A percentile compares a stretch with the other conserved stretches of the same genome.
Conservation (phyloP, 2,113 vertebrate genomes). For the Halichoerus grypus region DNA sequence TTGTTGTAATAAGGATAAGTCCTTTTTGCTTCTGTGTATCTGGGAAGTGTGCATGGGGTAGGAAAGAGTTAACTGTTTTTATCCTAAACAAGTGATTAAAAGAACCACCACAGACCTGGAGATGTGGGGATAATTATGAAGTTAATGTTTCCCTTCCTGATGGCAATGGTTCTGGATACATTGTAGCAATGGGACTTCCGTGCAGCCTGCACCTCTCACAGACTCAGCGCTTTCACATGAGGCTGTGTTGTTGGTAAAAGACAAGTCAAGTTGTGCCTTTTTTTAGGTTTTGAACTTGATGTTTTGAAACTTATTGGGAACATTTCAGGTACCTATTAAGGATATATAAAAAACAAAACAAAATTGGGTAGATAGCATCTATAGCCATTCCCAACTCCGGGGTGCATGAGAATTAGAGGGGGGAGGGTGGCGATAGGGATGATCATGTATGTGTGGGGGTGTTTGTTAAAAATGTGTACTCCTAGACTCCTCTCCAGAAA, state of each 20-base stretch:
- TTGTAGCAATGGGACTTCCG: slow-evolving; percentile 16
- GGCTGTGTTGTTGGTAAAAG: not conserved
- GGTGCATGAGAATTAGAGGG: not conserved
- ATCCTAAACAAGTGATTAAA: slow-evolving; percentile 36
- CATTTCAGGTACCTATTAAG: not conserved
- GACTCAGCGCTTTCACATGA: not conserved
- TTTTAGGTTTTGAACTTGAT: not conserved
- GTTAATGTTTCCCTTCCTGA: slow-evolving; percentile 73
- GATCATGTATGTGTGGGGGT: not conserved
- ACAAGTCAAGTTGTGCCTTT: not conserved
- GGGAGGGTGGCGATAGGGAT: too few relatives aligned
- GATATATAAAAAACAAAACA: not conserved
- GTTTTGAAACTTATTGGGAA: not conserved
- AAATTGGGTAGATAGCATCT: not conserved
- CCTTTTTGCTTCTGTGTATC: not conserved
- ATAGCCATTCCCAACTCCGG: not conserved
- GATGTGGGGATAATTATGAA: slow-evolving; percentile 69
- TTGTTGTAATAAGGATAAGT: not conserved
- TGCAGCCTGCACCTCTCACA: not conserved
- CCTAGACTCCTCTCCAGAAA: not conserved
- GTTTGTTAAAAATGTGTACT: not conserved
- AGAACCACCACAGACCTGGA: slow-evolving; percentile 36
- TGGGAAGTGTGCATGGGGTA: not conserved
- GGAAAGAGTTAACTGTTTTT: slow-evolving; percentile 61
- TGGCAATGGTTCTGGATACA: slow-evolving; percentile 55